Conservation (phyloP, 2,113 vertebrate species). For the Albula goreensis region DNA sequence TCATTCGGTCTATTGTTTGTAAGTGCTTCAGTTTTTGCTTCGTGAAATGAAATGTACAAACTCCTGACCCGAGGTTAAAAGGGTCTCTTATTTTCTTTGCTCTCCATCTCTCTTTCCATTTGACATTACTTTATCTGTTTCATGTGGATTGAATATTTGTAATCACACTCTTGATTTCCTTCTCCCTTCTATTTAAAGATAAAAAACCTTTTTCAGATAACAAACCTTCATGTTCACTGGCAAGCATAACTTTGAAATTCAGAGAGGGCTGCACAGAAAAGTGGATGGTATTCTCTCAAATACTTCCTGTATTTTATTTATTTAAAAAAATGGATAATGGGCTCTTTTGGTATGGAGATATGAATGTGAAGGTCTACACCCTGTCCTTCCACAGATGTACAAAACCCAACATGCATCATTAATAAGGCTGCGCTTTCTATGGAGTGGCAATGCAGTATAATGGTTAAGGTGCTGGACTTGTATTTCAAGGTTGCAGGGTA, state of each 20-base stretch:
- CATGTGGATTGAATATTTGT: background rate
- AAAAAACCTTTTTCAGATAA: background rate
- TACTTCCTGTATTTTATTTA: background rate
- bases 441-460: too few species aligned
- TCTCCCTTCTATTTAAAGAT: background rate
- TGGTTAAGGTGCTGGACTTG: too few species aligned
- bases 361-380: background rate
- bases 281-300: background rate
- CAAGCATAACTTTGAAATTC: background rate
- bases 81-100: background rate
- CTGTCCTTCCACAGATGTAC: background rate
- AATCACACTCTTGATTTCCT: slow-evolving; percentile 1
- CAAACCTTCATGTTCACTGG: background rate
- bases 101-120: background rate
- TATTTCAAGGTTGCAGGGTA: too few species aligned
- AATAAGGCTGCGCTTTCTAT: too few species aligned
- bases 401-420: background rate
- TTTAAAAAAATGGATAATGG: background rate
- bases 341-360: too few species aligned
- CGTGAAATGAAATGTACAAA: background rate
- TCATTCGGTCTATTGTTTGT: background rate
- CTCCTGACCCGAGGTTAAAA: background rate
- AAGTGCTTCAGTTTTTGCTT: background rate
- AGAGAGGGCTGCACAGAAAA: background rate
- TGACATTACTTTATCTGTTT: background rate